phyloP scores from a whole-genome alignment of 2,113 vertebrate genomes.

The Gasterosteus nipponicus region DNA sequence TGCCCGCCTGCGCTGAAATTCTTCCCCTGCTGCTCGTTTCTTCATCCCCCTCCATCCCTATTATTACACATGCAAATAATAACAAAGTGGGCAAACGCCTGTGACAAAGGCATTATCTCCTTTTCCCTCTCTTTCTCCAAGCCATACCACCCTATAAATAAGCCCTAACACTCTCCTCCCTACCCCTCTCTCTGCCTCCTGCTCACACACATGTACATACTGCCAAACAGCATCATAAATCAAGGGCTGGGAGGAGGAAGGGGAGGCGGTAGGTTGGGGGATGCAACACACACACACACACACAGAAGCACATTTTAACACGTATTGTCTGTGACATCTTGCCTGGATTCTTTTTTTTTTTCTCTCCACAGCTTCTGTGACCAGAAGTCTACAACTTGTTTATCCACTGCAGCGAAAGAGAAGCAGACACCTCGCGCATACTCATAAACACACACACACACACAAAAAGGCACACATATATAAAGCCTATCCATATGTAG shows the following conservation, averaged over 20 bases:
- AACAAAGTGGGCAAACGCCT: slow-evolving; percentile 59
- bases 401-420: slow-evolving; percentile 22
- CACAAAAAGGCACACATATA: slow-evolving; percentile 14
- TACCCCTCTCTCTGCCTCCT: slow-evolving; percentile 69
- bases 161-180: slow-evolving; percentile 61
- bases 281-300: slow-evolving; percentile 53
- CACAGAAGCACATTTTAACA: slow-evolving; percentile 61
- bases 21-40: slow-evolving; percentile 54
- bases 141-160: slow-evolving; percentile 64
- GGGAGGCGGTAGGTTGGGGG: slow-evolving; percentile 40
- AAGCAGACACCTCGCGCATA: slow-evolving; percentile 27
- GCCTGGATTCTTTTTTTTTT: slow-evolving; percentile 30
- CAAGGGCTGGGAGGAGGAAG: slow-evolving; percentile 67
- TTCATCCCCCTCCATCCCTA: slow-evolving; percentile 35
- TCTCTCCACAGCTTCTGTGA: slow-evolving; percentile 22
- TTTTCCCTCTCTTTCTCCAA: slow-evolving; percentile 35
- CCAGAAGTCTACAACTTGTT: slow-evolving; percentile 35
- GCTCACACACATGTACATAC: slow-evolving; percentile 76
- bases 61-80: slow-evolving; percentile 65
- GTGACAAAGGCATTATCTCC: slow-evolving; percentile 57
- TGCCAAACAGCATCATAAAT: slow-evolving; percentile 84
- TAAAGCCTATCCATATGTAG: slow-evolving; percentile 28
- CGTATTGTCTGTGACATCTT: slow-evolving; percentile 66
- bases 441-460: background rate
- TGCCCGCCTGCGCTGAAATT: slow-evolving; percentile 60